A percentile compares a stretch with the other conserved stretches of the same genome.
Conservation (phyloP, 2,888 invertebrate species). For the Pyrocoelia pectoralis region DNA sequence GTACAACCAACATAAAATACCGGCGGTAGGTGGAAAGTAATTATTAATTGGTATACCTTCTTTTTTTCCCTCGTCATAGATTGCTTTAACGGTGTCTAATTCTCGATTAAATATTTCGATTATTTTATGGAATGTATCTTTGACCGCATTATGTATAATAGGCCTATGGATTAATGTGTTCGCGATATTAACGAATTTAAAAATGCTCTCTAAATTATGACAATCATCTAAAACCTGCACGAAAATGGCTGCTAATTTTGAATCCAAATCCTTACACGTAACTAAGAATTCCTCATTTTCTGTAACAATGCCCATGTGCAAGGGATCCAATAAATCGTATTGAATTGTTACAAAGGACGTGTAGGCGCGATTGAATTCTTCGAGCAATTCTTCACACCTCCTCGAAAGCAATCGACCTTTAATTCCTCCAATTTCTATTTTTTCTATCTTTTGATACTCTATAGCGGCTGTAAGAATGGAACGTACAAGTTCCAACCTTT, state of each 20-base stretch:
- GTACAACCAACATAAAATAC: conserved; percentile 72
- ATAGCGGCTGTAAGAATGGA: conserved; percentile 76
- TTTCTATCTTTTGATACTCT: conserved; percentile 88
- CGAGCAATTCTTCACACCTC: conserved; percentile 53
- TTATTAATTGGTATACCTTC: conserved; percentile 66
- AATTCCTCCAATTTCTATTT: conserved; percentile 63
- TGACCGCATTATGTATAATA: conserved; percentile 75
- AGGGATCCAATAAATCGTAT: conserved; percentile 79
- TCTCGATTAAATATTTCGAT: conserved; percentile 71
- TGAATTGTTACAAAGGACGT: conserved; percentile 63
- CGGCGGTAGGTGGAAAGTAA: conserved; percentile 80
- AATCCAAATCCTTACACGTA: conserved; percentile 75
- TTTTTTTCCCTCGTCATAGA: conserved; percentile 67
- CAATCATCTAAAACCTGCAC: conserved; percentile 85
- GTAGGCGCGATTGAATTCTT: conserved; percentile 57
- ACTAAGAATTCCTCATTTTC: conserved; percentile 71
- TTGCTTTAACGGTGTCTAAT: conserved; percentile 70
- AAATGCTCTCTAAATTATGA: conserved; percentile 68
- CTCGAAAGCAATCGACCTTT: conserved; percentile 54
- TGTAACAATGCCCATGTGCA: conserved; percentile 69
- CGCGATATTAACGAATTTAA: conserved; percentile 63
- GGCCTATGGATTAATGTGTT: conserved; percentile 79
- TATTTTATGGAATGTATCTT: conserved; percentile 71
- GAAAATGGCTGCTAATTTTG: conserved; percentile 80
- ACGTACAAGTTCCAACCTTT: conserved; percentile 71